Evolutionary conservation across 2,888 invertebrate genomes (phyloP).

Genomic region (Orthonevra nobilis): DNA sequence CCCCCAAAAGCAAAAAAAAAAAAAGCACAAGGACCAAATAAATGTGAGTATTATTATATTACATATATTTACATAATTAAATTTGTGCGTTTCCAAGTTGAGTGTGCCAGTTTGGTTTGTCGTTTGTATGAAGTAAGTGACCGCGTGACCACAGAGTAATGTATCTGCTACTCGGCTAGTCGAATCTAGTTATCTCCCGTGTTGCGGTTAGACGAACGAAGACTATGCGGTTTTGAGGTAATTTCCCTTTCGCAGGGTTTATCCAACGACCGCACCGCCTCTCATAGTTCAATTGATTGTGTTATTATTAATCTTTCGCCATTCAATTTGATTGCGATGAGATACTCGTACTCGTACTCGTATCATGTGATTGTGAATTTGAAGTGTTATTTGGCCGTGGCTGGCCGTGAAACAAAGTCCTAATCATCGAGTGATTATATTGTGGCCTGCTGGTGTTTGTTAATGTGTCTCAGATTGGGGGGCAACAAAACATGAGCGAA

Average conservation of each 20-base stretch:
- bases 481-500: background rate
- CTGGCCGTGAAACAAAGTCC: slow-evolving; percentile 17
- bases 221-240: slow-evolving; percentile 30
- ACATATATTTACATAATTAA: too few relatives aligned
- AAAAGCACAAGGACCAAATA: too few relatives aligned
- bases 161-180: slow-evolving; percentile 10
- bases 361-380: slow-evolving; percentile 46
- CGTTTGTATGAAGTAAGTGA: slow-evolving; percentile 53
- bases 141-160: slow-evolving; percentile 54
- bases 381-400: slow-evolving; percentile 11
- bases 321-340: too few relatives aligned
- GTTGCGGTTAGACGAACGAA: slow-evolving; percentile 18
- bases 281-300: too few relatives aligned
- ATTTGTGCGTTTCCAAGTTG: too few relatives aligned
- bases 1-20: too few relatives aligned
- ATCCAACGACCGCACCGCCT: too few relatives aligned
- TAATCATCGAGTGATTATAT: slow-evolving; percentile 43
- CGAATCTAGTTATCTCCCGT: slow-evolving; percentile 8
- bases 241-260: background rate
- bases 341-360: too few relatives aligned
- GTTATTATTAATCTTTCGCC: too few relatives aligned
- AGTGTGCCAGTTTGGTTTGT: slow-evolving; percentile 44
- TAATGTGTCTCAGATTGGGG: background rate
- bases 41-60: too few relatives aligned
- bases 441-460: slow-evolving; percentile 11